Conservation (phyloP, 2,113 vertebrate species). For the Odobenus rosmarus region DNA sequence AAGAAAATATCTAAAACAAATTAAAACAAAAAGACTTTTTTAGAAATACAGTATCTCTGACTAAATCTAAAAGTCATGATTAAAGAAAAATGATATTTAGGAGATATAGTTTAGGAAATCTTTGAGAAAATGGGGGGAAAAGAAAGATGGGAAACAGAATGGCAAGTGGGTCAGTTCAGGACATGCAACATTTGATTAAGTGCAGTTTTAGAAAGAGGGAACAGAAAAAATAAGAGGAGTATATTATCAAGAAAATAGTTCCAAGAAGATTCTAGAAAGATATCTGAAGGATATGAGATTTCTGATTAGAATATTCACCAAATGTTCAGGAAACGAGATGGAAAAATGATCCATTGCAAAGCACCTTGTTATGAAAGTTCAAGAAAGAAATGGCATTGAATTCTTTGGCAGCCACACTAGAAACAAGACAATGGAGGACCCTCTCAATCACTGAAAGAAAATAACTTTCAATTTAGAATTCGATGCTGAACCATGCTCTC, state of each 20-base stretch:
- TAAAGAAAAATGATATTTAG: neutral
- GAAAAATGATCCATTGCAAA: neutral
- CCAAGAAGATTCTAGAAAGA: neutral
- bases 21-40: neutral
- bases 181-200: neutral
- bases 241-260: neutral
- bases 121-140: neutral
- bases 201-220: neutral
- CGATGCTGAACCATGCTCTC: neutral
- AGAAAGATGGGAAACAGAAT: neutral
- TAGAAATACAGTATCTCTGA: neutral
- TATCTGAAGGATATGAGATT: neutral
- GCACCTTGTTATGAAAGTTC: neutral
- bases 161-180: neutral
- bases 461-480: neutral
- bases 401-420: neutral
- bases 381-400: neutral
- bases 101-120: neutral
- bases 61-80: neutral
- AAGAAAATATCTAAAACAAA: neutral
- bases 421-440: neutral
- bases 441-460: neutral
- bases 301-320: neutral
- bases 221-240: neutral
- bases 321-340: neutral